Base-by-base conservation (phyloP, 1,140 invertebrate species). In the Euschistus heros region DNA sequence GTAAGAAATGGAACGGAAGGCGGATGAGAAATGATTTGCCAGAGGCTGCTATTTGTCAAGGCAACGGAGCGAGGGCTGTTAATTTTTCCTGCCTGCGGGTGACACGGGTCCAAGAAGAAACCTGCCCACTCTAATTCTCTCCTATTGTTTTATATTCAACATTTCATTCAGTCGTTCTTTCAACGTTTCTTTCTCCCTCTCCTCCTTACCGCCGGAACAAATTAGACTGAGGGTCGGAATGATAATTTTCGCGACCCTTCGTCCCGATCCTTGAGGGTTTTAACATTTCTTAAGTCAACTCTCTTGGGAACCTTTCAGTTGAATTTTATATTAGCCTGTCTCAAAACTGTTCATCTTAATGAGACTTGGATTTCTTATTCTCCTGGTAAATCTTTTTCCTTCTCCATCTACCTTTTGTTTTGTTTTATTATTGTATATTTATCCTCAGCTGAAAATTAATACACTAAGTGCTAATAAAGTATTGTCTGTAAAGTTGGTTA, bases 271-370 rank as follows among this genome's bases (percentile, higher is more conserved):
- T 22, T 18, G 22, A 22, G 22, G 47, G 47, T 50, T 50, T 50
- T 50, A 50, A 50, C 47, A 50, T 50, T 50, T 50, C 47, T 50
- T 50, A 50, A 50, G 47, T 50, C 47, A 50, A 50, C 47, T 50
- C 47, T 50, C 47, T 20, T 6, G 47, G 22, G 47, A 50, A 18
- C 17, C n/a, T 50, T 50, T 50, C 47, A 50, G n/a, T 50, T 50
- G 47, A 50, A 50, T 50, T 50, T 50, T 50, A 50, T 50, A 50
- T 50, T 50, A 50, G 47, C n/a, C 47, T 50, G 47, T 50, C 47
- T 50, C 47, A 17, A 50, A 50, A 50, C 47, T 50, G 47, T 50
- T 50, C 47, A 20, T 22, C 47, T 50, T 50, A 50, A 50, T 50
- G 47, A 50, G 47, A 22, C n/a, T 22, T 20, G 47, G 47, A 50